A percentile compares a stretch with the other conserved stretches of the same genome.
These are phyloP conservation scores for Cryptosula pallasiana DNA, from an alignment of 2,888 invertebrate genomes.

Conservation along the genomic window DNA sequence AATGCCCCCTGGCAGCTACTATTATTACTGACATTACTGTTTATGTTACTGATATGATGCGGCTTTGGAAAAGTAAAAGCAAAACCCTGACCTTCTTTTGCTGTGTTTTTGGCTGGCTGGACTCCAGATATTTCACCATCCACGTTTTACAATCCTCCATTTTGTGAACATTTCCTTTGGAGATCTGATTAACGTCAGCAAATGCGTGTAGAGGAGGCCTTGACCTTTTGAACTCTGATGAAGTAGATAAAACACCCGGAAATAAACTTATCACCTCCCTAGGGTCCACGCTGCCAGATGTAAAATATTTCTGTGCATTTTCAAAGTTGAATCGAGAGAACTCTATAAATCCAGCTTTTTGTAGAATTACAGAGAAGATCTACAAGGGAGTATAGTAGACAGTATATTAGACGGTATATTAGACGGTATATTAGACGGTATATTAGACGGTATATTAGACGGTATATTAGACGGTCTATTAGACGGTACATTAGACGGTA, in stretches of 20 bases:
- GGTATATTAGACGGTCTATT: too few relatives aligned
- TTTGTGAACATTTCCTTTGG: conserved; percentile 41
- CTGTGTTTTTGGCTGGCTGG: conserved; percentile 37
- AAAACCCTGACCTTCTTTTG: not conserved
- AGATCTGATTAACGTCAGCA: conserved; percentile 54
- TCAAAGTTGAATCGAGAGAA: conserved; percentile 55
- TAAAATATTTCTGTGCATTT: conserved; percentile 53
- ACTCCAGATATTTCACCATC: conserved; percentile 49
- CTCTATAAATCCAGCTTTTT: conserved; percentile 57
- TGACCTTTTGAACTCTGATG: conserved; percentile 52
- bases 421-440: too few relatives aligned
- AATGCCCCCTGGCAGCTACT: too few relatives aligned
- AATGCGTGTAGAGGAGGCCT: conserved; percentile 56
- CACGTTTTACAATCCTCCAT: conserved; percentile 50
- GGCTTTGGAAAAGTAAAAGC: too few relatives aligned
- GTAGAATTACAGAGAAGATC: conserved; percentile 52
- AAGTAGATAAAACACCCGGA: conserved; percentile 53
- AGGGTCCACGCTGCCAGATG: conserved; percentile 52
- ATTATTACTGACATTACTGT: too few relatives aligned
- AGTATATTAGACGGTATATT: too few relatives aligned
- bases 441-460: too few relatives aligned
- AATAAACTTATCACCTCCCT: conserved; percentile 57
- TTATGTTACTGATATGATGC: too few relatives aligned
- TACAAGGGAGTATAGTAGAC: conserved; percentile 34
- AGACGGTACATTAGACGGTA: too few relatives aligned